These are phyloP conservation scores for Smithornis capensis DNA, from an alignment of 2,113 vertebrate genomes.

Conservation along the genomic window DNA sequence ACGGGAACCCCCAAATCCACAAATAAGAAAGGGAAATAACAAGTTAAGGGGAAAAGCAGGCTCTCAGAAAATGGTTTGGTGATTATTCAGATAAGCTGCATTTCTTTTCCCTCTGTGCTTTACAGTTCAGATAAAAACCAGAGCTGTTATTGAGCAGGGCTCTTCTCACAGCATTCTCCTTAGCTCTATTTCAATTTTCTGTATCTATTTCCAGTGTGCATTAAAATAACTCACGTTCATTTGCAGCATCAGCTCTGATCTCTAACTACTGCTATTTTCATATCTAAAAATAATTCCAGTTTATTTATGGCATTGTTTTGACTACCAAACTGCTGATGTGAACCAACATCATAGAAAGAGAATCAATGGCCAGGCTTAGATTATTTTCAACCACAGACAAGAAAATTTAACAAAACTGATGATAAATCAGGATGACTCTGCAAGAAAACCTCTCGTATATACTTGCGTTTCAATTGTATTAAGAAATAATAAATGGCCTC, in stretches of 20 bases:
- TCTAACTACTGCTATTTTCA: constrained; percentile 14
- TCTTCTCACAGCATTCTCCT: neutral
- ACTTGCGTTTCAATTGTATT: constrained; percentile 1
- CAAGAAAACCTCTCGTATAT: neutral
- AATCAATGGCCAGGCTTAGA: constrained; percentile 1
- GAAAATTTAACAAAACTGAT: neutral
- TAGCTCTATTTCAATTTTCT: neutral
- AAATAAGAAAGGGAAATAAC: neutral
- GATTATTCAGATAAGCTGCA: neutral
- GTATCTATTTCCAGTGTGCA: constrained; percentile 7
- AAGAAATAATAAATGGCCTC: constrained; percentile 1
- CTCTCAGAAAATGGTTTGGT: neutral
- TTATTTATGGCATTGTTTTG: constrained; percentile 50
- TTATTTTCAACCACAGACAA: neutral
- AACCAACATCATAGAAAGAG: neutral
- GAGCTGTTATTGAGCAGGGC: neutral
- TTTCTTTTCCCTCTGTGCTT: neutral
- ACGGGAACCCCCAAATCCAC: neutral
- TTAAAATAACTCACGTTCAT: constrained; percentile 33
- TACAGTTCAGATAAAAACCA: neutral
- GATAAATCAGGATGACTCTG: neutral
- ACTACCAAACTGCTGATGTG: constrained; percentile 48
- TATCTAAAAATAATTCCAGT: constrained; percentile 41
- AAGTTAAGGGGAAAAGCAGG: neutral
- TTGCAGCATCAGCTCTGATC: constrained; percentile 18